These are phyloP conservation scores for Aleiodes sp. DNA, from an alignment of 1,140 invertebrate genomes.

Conservation along the genomic window DNA sequence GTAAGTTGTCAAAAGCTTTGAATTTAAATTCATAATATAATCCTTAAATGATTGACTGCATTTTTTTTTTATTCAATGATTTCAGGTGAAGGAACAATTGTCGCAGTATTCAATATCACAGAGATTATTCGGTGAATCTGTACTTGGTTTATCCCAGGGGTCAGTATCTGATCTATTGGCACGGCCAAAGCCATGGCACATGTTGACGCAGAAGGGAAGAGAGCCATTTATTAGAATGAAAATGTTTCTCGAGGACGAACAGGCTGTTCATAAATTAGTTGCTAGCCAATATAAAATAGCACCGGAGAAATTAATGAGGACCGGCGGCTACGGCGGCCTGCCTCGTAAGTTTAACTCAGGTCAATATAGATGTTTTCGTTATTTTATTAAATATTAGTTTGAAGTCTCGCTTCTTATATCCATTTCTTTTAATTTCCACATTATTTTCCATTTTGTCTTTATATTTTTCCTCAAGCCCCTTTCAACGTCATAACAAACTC, in stretches of 20 bases:
- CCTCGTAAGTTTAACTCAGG: slow-evolving; percentile 75
- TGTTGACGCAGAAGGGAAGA: slow-evolving; percentile 95
- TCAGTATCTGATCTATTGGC: slow-evolving; percentile 95
- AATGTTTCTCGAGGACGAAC: slow-evolving; percentile 97
- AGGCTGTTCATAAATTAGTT: slow-evolving; percentile 95
- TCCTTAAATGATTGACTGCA: not conserved
- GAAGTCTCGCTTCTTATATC: slow-evolving; percentile 5
- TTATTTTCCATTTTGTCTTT: not conserved
- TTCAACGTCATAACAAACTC: too few species aligned
- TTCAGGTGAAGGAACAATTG: slow-evolving; percentile 92
- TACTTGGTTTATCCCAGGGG: slow-evolving; percentile 95
- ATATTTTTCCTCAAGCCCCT: too few species aligned
- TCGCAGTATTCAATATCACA: slow-evolving; percentile 99
- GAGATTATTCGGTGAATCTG: slow-evolving; percentile 96
- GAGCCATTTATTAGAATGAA: slow-evolving; percentile 99
- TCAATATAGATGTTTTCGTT: slow-evolving; percentile 68
- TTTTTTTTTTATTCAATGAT: slow-evolving; percentile 19
- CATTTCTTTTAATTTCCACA: not conserved
- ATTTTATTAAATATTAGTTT: slow-evolving; percentile 51
- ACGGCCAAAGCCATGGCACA: slow-evolving; percentile 96
- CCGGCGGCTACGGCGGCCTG: slow-evolving; percentile 88
- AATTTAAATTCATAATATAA: not conserved
- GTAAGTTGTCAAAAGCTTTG: slow-evolving; percentile 27
- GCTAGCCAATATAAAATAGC: slow-evolving; percentile 98
- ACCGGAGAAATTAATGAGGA: slow-evolving; percentile 94